A percentile compares a stretch with the other conserved stretches of the same genome.
These are phyloP conservation scores for Tetropium fuscum DNA, from an alignment of 2,888 invertebrate species.

Conservation along the genomic window DNA sequence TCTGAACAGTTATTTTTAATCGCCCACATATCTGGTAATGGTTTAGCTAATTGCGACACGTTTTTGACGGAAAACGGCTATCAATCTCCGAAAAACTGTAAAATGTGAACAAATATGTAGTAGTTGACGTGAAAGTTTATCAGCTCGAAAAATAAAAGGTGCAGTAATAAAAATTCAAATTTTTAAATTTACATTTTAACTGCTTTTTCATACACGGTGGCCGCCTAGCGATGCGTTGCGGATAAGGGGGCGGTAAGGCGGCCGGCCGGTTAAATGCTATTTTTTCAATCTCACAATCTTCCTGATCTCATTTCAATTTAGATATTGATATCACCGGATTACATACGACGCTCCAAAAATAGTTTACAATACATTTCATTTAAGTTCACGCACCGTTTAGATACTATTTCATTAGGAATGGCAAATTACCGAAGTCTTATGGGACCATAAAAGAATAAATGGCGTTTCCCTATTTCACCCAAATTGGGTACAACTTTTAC, in stretches of 20 bases:
- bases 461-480: too few relatives aligned
- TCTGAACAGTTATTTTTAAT: too few relatives aligned
- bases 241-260: slow-evolving; percentile 50
- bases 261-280: not conserved
- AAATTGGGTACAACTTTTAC: too few relatives aligned
- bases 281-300: slow-evolving; percentile 11
- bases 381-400: too few relatives aligned
- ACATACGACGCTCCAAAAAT: too few relatives aligned
- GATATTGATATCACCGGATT: too few relatives aligned
- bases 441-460: too few relatives aligned
- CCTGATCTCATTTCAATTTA: too few relatives aligned
- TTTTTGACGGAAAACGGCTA: slow-evolving; percentile 4
- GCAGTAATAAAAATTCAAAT: slow-evolving; percentile 65
- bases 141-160: slow-evolving; percentile 39
- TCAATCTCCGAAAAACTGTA: slow-evolving; percentile 8
- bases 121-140: slow-evolving; percentile 29
- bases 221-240: slow-evolving; percentile 58
- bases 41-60: slow-evolving; percentile 18
- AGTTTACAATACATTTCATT: too few relatives aligned
- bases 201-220: slow-evolving; percentile 61
- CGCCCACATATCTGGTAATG: not conserved
- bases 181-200: slow-evolving; percentile 64
- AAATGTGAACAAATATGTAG: slow-evolving; percentile 27
- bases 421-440: too few relatives aligned
- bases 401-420: too few relatives aligned